A percentile compares a stretch with the other conserved stretches of the same genome.
Conservation (phyloP, 2,797 vertebrate genomes). For the Coreius guichenoti region DNA sequence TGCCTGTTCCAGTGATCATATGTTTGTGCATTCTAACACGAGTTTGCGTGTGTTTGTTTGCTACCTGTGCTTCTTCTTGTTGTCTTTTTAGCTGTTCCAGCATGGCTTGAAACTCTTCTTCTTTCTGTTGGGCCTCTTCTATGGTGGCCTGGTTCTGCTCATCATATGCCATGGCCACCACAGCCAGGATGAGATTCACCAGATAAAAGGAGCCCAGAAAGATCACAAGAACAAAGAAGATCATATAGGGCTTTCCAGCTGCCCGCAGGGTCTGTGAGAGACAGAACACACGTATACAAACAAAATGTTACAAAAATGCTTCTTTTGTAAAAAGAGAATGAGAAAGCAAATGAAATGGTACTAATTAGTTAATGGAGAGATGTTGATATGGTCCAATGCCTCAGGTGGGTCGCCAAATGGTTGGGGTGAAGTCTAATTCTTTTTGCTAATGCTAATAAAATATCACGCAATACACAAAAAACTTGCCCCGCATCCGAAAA, state of each 20-base stretch:
- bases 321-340: neutral
- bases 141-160: constrained; percentile 97
- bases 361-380: neutral
- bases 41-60: constrained; percentile 19
- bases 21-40: neutral
- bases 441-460: neutral
- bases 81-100: constrained; percentile 95
- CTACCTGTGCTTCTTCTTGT: constrained; percentile 96
- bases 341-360: neutral
- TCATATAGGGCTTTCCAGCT: constrained; percentile 97
- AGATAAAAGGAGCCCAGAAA: constrained; percentile 97
- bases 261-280: constrained; percentile 88
- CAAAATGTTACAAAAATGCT: neutral
- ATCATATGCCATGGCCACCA: constrained; percentile 98
- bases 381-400: neutral
- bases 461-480: neutral
- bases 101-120: constrained; percentile 97
- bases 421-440: neutral
- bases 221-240: constrained; percentile 98
- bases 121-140: constrained; percentile 94
- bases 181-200: constrained; percentile 95
- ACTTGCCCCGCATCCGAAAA: no score
- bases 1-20: neutral
- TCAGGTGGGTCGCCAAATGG: neutral
- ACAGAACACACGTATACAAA: constrained; percentile 39